A percentile compares a stretch with the other conserved stretches of the same genome.
Evolutionary conservation across 2,888 invertebrate genomes (phyloP).

Genomic region (Pachliopta kotzebuea): DNA sequence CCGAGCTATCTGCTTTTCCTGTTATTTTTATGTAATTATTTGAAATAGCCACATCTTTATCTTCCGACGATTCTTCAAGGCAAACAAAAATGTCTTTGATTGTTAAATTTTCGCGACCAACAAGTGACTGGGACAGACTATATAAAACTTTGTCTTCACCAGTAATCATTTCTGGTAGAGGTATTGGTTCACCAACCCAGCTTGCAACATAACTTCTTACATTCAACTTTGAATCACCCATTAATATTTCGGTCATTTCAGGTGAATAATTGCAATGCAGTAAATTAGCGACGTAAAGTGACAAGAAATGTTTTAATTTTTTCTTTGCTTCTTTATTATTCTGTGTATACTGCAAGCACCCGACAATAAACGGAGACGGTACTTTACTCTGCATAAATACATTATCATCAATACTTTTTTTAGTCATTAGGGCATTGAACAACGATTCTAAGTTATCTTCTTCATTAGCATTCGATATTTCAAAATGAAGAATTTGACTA

Average conservation of each 20-base stretch:
- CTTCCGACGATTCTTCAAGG: slow-evolving; percentile 44
- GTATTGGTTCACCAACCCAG: slow-evolving; percentile 65
- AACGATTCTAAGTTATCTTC: slow-evolving; percentile 56
- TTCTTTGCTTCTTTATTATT: slow-evolving; percentile 58
- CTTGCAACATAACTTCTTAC: slow-evolving; percentile 72
- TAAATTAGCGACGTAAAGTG: slow-evolving; percentile 74
- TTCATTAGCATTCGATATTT: slow-evolving; percentile 56
- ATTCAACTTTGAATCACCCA: slow-evolving; percentile 70
- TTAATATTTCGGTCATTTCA: slow-evolving; percentile 69
- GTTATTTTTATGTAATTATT: slow-evolving; percentile 48
- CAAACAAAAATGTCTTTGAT: slow-evolving; percentile 56
- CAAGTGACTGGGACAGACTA: slow-evolving; percentile 65
- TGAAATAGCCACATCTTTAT: slow-evolving; percentile 45
- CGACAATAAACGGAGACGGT: slow-evolving; percentile 67
- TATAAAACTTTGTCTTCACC: slow-evolving; percentile 52
- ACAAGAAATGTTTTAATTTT: slow-evolving; percentile 60
- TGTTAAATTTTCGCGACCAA: slow-evolving; percentile 51
- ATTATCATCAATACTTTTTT: slow-evolving; percentile 51
- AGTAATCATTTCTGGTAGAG: slow-evolving; percentile 52
- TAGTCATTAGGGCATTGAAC: slow-evolving; percentile 64
- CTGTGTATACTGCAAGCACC: slow-evolving; percentile 63
- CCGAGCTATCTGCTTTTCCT: slow-evolving; percentile 53
- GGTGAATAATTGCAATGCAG: slow-evolving; percentile 81
- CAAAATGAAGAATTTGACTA: slow-evolving; percentile 61
- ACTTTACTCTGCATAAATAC: slow-evolving; percentile 63